Evolutionary conservation across 2,113 vertebrate species (phyloP).

Genomic region (Macquaria ambigua): DNA sequence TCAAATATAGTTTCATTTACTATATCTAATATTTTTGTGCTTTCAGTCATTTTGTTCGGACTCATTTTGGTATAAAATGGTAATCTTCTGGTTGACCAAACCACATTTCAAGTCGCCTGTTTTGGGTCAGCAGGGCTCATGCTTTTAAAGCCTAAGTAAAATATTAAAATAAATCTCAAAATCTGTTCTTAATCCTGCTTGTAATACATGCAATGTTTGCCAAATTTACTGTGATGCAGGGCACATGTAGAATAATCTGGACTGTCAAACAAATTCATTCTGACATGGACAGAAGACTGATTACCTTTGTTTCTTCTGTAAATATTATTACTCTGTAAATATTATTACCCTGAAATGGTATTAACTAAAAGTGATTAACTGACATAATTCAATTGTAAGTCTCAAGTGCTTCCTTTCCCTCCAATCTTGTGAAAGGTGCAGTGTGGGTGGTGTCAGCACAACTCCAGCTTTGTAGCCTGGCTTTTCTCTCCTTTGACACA

Average conservation of each 20-base stretch:
- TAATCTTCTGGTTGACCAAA: conserved; percentile 6
- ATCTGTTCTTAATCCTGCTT: conserved; percentile 73
- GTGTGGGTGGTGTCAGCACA: background rate
- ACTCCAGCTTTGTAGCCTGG: background rate
- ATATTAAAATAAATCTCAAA: conserved; percentile 77
- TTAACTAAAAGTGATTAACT: conserved; percentile 42
- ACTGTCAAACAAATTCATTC: conserved; percentile 18
- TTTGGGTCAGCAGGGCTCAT: conserved; percentile 58
- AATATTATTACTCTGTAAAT: conserved; percentile 24
- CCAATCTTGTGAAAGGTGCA: conserved; percentile 32
- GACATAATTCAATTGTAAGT: conserved; percentile 43
- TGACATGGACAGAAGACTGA: background rate
- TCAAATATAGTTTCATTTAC: background rate
- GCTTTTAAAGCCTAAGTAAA: conserved; percentile 72
- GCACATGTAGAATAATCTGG: conserved; percentile 2
- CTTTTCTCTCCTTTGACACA: background rate
- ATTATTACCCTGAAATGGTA: conserved; percentile 24
- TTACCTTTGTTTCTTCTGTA: conserved; percentile 10
- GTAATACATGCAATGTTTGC: conserved; percentile 47
- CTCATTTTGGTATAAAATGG: conserved; percentile 18
- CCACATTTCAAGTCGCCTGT: conserved; percentile 19
- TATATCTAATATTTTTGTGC: background rate
- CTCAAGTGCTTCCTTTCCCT: conserved; percentile 38
- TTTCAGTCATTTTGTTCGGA: background rate
- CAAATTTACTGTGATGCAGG: conserved; percentile 26